Evolutionary conservation across 2,113 vertebrate species (phyloP).

Genomic region (Ibidorhyncha struthersii): DNA sequence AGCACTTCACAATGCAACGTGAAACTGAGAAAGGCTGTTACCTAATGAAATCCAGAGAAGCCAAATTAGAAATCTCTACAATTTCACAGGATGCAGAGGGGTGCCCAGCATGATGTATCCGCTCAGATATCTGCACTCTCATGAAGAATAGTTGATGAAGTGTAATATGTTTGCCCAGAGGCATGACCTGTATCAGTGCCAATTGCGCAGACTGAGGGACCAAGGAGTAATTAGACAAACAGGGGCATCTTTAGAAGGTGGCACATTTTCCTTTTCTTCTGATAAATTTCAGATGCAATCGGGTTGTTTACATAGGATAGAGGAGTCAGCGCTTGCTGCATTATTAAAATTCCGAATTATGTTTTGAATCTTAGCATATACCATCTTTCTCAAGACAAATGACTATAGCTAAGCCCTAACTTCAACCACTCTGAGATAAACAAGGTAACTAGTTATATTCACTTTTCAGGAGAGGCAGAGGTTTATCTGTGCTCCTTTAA

Average conservation of each 20-base stretch:
- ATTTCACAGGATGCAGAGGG: background rate
- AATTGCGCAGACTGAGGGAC: conserved; percentile 35
- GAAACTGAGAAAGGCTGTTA: background rate
- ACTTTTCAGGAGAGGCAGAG: background rate
- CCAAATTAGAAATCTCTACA: background rate
- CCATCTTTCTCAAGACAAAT: conserved; percentile 21
- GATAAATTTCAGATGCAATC: conserved; percentile 19
- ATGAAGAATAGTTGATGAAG: conserved; percentile 5
- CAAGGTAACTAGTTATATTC: background rate
- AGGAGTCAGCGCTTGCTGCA: background rate
- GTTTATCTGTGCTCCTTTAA: conserved; percentile 23
- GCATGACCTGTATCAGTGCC: background rate
- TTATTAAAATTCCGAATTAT: conserved; percentile 38
- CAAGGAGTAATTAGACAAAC: conserved; percentile 37
- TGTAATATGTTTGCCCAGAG: conserved; percentile 8
- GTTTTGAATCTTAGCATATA: background rate
- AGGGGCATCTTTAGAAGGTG: background rate
- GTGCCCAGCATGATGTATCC: background rate
- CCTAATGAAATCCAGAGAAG: background rate
- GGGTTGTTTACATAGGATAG: conserved; percentile 11
- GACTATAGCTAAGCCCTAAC: background rate
- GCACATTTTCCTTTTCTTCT: conserved; percentile 37
- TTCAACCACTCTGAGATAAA: background rate
- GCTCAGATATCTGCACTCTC: background rate
- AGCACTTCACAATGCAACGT: background rate